Base-by-base conservation (phyloP, 2,797 vertebrate species). In the Dendrocincla tyrannina region DNA sequence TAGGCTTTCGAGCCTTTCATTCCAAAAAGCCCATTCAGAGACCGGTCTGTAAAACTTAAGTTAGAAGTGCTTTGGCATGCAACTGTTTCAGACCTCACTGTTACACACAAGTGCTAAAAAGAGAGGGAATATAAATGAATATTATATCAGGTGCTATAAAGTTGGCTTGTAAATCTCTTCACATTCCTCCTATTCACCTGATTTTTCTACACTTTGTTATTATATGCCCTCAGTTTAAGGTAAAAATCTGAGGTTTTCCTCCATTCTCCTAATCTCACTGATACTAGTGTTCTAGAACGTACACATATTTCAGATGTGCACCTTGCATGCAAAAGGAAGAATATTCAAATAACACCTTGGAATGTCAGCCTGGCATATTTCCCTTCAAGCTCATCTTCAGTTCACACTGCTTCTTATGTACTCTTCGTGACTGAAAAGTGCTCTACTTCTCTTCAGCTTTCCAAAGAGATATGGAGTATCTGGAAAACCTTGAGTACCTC, bases 341-440 rank as follows among this genome's bases (percentile, higher is more conserved):
- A 63, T 81, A 89, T 92, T 93, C 85, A 93, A 77, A 85, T 75
- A 89, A 62, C 76, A 89, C 66, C 88, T 92, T 82, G 75, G 50
- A 94, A 96, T 85, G 60, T 80, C 87, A 96, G 91, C 81, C 79
- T 94, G 93, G 50, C 46, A n/a, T 50, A 85, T 88, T 95, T 89
- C 46, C 69, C 88, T 92, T 78, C 58, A 85, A 90, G 79, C 19
- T 59, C 88, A 89, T 72, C 56, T 25, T 81, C 60, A 44, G 24
- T 58, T 93, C 69, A 66, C 42, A 32, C 46, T 88, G 62, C 53
- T 76, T 77, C 53, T 92, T 74, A 80, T 78, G 30, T 59, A 30
- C 25, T 74, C 32, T 42, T 79, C 30, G 32, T 85, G 53, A 75
- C 35, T 80, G 59, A 93, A 95, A 68, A 30, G n/a, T 13, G 13